Percentiles rank a stretch among this genome's conserved stretches.
Conservation (phyloP, 2,113 vertebrate genomes). For the Chionodraco myersi region DNA sequence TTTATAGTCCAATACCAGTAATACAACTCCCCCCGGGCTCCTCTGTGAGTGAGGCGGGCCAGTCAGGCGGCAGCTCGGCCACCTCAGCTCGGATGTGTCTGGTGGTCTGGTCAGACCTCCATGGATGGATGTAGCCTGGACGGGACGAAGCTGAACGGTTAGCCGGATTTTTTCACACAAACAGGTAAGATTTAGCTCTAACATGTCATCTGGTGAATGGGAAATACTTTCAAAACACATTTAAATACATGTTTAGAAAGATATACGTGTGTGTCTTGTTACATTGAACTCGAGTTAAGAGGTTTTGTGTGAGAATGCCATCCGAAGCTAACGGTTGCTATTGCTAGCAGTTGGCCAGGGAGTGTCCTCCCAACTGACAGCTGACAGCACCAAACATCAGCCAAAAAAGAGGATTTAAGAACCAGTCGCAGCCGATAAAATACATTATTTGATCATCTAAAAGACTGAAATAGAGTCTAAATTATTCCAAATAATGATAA, state of each 20-base stretch:
- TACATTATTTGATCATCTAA: background rate
- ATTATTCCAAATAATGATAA: background rate
- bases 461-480: background rate
- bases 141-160: constrained; percentile 36
- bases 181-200: constrained; percentile 12
- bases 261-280: background rate
- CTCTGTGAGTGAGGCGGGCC: background rate
- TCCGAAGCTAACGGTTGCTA: constrained; percentile 45
- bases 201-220: rapidly evolving
- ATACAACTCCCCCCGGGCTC: background rate
- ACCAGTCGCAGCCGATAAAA: background rate
- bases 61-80: constrained; percentile 66
- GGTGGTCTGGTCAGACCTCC: constrained; percentile 40
- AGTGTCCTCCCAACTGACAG: constrained; percentile 58
- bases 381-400: constrained; percentile 17
- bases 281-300: background rate
- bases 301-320: background rate
- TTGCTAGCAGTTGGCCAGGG: constrained; percentile 57
- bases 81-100: constrained; percentile 42
- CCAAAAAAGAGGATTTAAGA: background rate
- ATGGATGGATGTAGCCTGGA: constrained; percentile 58
- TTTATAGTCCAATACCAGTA: too few species aligned
- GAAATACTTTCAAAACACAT: background rate
- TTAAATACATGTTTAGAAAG: background rate
- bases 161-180: constrained; percentile 32